Evolutionary conservation across 2,797 vertebrate genomes (phyloP).

Genomic region (Pyrocephalus nanus): DNA sequence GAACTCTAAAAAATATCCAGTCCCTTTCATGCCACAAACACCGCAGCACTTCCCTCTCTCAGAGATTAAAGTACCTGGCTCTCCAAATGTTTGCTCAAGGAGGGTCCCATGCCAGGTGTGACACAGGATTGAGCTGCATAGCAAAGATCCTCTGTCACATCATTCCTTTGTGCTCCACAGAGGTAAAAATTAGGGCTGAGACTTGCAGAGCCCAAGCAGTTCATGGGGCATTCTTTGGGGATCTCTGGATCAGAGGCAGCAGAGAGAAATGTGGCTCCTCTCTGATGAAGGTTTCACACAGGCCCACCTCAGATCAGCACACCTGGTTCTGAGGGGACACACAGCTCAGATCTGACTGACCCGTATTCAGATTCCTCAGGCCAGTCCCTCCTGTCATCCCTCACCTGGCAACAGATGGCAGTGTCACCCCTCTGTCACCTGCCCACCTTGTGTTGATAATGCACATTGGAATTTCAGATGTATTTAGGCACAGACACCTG

Average conservation of each 20-base stretch:
- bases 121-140: not conserved
- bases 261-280: not conserved
- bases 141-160: not conserved
- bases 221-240: not conserved
- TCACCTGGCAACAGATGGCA: not conserved
- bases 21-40: not conserved
- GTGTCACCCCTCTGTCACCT: not conserved
- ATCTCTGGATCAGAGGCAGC: not conserved
- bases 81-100: conserved; percentile 38
- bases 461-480: not conserved
- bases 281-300: not conserved
- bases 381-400: not conserved
- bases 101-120: not conserved
- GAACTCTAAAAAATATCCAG: not conserved
- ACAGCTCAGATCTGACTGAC: not conserved
- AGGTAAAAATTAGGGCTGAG: not conserved
- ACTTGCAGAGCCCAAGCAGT: not conserved
- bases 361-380: not conserved
- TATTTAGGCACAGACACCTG: not conserved
- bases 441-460: not conserved
- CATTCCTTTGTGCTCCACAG: not conserved
- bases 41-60: not conserved
- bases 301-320: not conserved
- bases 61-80: not conserved
- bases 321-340: not conserved